Evolutionary conservation across 2,888 invertebrate species (phyloP).

Genomic region (Metacarcinus magister): DNA sequence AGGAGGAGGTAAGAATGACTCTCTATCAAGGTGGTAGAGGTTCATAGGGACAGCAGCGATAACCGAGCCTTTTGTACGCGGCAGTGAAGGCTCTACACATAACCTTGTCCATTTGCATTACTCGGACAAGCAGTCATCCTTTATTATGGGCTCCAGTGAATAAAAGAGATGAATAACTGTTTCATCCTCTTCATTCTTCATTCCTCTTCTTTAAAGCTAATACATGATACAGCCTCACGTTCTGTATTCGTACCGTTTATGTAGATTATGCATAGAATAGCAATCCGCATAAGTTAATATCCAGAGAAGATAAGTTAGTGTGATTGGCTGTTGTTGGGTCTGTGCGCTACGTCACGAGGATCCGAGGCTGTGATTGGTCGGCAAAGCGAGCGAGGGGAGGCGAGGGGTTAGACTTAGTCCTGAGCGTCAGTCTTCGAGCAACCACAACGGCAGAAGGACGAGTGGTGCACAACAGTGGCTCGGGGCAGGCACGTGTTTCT

Average conservation of each 20-base stretch:
- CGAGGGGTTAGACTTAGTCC: background rate
- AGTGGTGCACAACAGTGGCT: conserved; percentile 11
- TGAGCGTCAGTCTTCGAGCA: conserved; percentile 4
- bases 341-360: background rate
- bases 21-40: too few species aligned
- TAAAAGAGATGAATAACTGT: too few species aligned
- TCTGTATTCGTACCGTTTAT: background rate
- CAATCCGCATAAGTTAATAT: conserved; percentile 26
- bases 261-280: background rate
- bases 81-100: too few species aligned
- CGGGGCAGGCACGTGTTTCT: background rate
- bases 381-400: background rate
- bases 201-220: background rate
- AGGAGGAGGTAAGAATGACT: too few species aligned
- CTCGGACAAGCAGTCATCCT: too few species aligned
- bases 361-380: background rate
- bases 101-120: too few species aligned
- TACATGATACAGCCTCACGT: background rate
- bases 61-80: too few species aligned
- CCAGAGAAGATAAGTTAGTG: background rate
- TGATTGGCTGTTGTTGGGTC: background rate
- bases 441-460: background rate
- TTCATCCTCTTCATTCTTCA: background rate
- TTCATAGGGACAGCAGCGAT: too few species aligned
- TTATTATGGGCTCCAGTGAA: too few species aligned